Conservation (phyloP, 92 coral and sea anemone genomes). For the Metridium senile region DNA sequence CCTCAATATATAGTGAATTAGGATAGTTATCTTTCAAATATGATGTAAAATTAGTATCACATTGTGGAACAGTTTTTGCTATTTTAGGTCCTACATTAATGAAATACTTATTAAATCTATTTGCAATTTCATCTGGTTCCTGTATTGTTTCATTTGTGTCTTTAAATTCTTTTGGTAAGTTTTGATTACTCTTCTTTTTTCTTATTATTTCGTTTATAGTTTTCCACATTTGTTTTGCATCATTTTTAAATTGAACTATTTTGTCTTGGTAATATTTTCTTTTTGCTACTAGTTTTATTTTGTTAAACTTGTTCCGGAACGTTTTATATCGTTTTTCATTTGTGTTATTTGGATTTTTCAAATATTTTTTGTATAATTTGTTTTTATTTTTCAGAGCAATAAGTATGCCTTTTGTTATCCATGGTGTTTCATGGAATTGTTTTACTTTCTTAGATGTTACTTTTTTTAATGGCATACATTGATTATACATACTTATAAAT, state of each 20-base stretch:
- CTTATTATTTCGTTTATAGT: slow-evolving; percentile 53
- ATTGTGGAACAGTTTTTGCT: no score
- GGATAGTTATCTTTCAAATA: no score
- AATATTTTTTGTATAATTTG: slow-evolving; percentile 2
- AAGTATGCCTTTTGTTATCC: no score
- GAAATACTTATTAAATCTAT: slow-evolving; percentile 47
- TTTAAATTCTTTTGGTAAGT: slow-evolving; percentile 35
- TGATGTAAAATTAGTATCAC: no score
- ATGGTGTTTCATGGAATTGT: no score
- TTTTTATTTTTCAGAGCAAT: slow-evolving; percentile 8
- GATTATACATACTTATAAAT: no score
- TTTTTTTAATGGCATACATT: no score
- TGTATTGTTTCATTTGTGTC: slow-evolving; percentile 33
- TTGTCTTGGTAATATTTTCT: slow-evolving; percentile 22
- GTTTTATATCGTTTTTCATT: slow-evolving; percentile 25
- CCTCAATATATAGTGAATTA: no score
- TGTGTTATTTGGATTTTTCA: not conserved
- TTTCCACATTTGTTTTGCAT: slow-evolving; percentile 47
- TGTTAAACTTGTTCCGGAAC: slow-evolving; percentile 35
- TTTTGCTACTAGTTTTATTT: slow-evolving; percentile 8
- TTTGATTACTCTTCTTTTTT: slow-evolving; percentile 24
- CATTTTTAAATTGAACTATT: slow-evolving; percentile 24
- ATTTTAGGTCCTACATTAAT: slow-evolving; percentile 32
- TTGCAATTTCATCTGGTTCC: slow-evolving; percentile 45
- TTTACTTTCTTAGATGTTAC: no score